These are phyloP conservation scores for Kryptopterus vitreolus DNA, from an alignment of 2,797 vertebrate genomes.

Conservation along the genomic window DNA sequence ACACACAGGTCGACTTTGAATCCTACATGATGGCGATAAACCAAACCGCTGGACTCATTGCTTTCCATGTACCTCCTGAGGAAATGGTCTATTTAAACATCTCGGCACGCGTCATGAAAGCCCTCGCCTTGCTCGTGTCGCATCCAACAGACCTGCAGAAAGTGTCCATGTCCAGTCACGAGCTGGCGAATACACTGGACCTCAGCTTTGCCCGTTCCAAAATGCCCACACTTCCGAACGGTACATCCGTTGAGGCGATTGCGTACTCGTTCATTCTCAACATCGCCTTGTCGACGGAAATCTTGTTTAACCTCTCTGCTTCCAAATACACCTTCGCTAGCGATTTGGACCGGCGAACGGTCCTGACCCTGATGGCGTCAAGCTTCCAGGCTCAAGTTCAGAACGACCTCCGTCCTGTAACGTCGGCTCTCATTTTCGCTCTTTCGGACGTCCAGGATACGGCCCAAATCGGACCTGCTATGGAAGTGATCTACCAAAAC, in stretches of 20 bases:
- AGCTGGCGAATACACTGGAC: constrained; percentile 51
- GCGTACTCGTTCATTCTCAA: constrained; percentile 47
- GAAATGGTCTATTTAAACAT: constrained; percentile 54
- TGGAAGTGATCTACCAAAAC: constrained; percentile 52
- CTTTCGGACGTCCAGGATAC: constrained; percentile 50
- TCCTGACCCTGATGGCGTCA: constrained; percentile 40
- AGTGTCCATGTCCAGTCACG: constrained; percentile 37
- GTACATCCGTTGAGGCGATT: constrained; percentile 41
- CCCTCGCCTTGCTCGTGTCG: constrained; percentile 47
- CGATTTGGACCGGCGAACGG: constrained; percentile 29
- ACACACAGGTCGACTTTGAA: constrained; percentile 25
- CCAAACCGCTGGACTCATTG: constrained; percentile 46
- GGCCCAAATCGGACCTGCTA: constrained; percentile 49
- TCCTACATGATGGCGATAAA: constrained; percentile 51
- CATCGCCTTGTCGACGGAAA: constrained; percentile 50
- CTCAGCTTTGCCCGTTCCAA: constrained; percentile 26
- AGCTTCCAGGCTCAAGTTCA: constrained; percentile 47
- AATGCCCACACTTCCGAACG: constrained; percentile 38
- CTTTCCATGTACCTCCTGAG: constrained; percentile 49
- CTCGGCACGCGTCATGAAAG: constrained; percentile 56
- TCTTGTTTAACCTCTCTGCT: constrained; percentile 57
- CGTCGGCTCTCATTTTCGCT: constrained; percentile 39
- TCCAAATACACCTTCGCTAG: constrained; percentile 46
- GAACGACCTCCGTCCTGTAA: constrained; percentile 38
- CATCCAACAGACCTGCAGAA: constrained; percentile 49